Evolutionary conservation across 1,140 invertebrate genomes (phyloP), one percentile per base, ranked within the genome.

Genomic region (Octopus sinensis): DNA sequence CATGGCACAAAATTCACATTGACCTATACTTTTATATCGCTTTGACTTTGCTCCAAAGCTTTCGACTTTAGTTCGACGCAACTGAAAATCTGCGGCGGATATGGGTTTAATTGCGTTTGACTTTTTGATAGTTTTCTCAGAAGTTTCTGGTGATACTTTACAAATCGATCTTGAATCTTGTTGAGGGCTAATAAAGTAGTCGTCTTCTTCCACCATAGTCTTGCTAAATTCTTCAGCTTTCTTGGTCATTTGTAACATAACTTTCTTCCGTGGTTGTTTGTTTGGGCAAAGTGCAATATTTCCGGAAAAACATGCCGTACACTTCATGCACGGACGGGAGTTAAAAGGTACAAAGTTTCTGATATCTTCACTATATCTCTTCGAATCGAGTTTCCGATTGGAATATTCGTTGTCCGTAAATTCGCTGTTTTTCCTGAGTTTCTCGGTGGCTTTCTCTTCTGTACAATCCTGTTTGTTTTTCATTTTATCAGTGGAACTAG

Each of bases 1-100:
- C 68, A 73, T n/a, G 13, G 68, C 68, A 17, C 68, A 73, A 73
- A 73, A 73, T 17, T 73, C 68, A 17, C 68, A 73, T 73, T 73
- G 68, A 6, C 9, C 68, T 6, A 73, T 73, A 23, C 68, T 73
- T 73, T 73, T 73, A 73, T 10, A 73, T 23, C 30, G 68, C 13
- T 73, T 73, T 7, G 68, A 73, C 6, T 73, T 73, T 13, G 68
- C 68, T 13, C 68, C 68, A 23, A 73, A 73, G 30, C 68, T 73
- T 73, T 73, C 68, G 13, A 73, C 30, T 17, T 73, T 73, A n/a
- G 68, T n/a, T 9, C 68, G 68, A 9, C 68, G 68, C 13, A 13
- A 23, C 5, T 13, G 30, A 17, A n/a, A 73, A 73, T 73, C 68
- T 10, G 68, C 68, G 17, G 68, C 17, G 6, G 68, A 23, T 9